These are phyloP conservation scores for Phragmatobia fuliginosa DNA, from an alignment of 2,888 invertebrate species.

Conservation along the genomic window DNA sequence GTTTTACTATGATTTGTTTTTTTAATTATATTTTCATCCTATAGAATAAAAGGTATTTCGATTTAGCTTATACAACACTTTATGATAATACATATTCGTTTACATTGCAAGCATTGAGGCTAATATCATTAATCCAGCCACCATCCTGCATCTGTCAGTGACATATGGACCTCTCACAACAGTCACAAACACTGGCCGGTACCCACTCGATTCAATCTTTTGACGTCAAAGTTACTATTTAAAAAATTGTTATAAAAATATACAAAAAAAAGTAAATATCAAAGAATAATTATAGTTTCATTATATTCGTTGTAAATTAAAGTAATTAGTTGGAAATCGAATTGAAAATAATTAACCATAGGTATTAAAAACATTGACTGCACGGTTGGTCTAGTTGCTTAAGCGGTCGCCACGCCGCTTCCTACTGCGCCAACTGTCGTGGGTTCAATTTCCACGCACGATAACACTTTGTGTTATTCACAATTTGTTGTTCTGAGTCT, in stretches of 20 bases:
- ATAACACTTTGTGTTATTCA: too few species aligned
- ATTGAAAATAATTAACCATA: too few species aligned
- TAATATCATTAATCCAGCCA: slow-evolving; percentile 9
- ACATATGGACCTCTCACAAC: not conserved
- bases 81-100: not conserved
- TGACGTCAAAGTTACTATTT: not conserved
- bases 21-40: not conserved
- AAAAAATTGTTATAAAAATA: not conserved
- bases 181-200: not conserved
- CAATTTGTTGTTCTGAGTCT: too few species aligned
- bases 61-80: not conserved
- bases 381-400: too few species aligned
- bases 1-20: not conserved
- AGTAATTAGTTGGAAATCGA: too few species aligned
- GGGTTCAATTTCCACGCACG: too few species aligned
- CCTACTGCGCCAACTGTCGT: too few species aligned
- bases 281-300: too few species aligned
- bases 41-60: not conserved
- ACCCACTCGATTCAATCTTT: not conserved
- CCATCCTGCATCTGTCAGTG: slow-evolving; percentile 7
- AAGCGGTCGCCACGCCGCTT: too few species aligned
- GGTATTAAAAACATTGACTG: not conserved
- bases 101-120: not conserved
- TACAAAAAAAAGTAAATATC: too few species aligned
- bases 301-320: too few species aligned